Percentiles rank a stretch among this genome's conserved stretches.
phyloP scores from a whole-genome alignment of 2,797 vertebrate genomes.

The Microctenopoma steveboyesi region DNA sequence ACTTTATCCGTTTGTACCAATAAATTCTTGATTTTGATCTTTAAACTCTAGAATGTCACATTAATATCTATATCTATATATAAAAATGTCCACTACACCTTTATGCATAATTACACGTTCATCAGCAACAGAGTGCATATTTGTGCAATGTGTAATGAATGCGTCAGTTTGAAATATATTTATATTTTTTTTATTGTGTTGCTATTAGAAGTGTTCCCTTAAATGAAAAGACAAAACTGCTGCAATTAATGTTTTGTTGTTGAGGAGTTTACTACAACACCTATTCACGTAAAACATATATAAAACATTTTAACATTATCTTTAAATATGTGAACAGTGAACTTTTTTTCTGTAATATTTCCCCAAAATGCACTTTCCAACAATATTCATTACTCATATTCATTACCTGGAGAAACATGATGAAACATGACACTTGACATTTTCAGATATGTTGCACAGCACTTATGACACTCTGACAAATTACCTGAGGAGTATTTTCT shows the following conservation, averaged over 20 bases:
- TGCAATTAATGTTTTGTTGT: conserved; percentile 5
- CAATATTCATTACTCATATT: conserved; percentile 17
- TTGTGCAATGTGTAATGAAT: conserved; percentile 12
- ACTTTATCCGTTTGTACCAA: conserved; percentile 24
- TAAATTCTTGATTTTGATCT: conserved; percentile 21
- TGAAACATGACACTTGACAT: conserved; percentile 10
- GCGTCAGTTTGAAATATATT: neutral
- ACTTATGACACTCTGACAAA: conserved; percentile 13
- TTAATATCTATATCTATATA: conserved; percentile 36
- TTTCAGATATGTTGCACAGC: neutral
- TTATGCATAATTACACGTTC: conserved; percentile 29
- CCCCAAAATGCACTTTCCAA: neutral
- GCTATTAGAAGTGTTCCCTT: neutral
- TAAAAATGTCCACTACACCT: conserved; percentile 42
- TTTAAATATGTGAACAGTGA: neutral
- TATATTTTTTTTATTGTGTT: conserved; percentile 8
- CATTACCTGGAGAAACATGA: too few relatives aligned
- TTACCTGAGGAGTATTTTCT: conserved; percentile 6
- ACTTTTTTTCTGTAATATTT: conserved; percentile 17
- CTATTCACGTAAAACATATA: too few relatives aligned
- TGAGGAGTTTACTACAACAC: conserved; percentile 6
- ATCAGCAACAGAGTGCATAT: conserved; percentile 15
- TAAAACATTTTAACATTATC: neutral
- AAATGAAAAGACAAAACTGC: neutral
- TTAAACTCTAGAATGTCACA: conserved; percentile 46